These are phyloP conservation scores for Andrena bucephala DNA, from an alignment of 2,888 invertebrate genomes.

Conservation along the genomic window DNA sequence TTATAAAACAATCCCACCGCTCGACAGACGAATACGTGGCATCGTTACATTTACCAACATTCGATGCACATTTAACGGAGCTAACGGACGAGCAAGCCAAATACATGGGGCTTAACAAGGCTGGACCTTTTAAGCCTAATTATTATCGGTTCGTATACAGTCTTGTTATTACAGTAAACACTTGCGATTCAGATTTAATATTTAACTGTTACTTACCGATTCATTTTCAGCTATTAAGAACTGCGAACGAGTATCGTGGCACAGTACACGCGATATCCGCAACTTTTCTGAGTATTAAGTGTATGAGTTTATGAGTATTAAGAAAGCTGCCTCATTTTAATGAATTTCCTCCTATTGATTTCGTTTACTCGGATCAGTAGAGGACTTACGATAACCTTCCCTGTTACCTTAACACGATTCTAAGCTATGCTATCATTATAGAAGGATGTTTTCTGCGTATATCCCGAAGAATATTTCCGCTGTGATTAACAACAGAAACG, in stretches of 20 bases:
- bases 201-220: slow-evolving; percentile 28
- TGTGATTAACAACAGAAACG: slow-evolving; percentile 36
- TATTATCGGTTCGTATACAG: slow-evolving; percentile 92
- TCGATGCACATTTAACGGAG: slow-evolving; percentile 98
- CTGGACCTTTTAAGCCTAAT: slow-evolving; percentile 99
- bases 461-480: slow-evolving; percentile 25
- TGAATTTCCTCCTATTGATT: slow-evolving; percentile 34
- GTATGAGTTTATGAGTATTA: slow-evolving; percentile 54
- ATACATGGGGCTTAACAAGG: slow-evolving; percentile 98
- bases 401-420: slow-evolving; percentile 42
- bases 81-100: slow-evolving; percentile 98
- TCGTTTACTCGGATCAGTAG: slow-evolving; percentile 36
- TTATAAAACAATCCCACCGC: slow-evolving; percentile 21
- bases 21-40: slow-evolving; percentile 97
- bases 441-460: slow-evolving; percentile 30
- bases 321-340: slow-evolving; percentile 41
- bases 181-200: neutral
- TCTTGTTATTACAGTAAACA: neutral
- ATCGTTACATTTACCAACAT: slow-evolving; percentile 97
- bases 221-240: slow-evolving; percentile 70
- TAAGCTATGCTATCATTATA: slow-evolving; percentile 33
- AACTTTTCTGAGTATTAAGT: slow-evolving; percentile 29
- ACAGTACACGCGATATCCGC: slow-evolving; percentile 50
- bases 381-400: slow-evolving; percentile 36
- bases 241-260: slow-evolving; percentile 39